Conservation (phyloP, 2,797 vertebrate genomes). For the Falco peregrinus region DNA sequence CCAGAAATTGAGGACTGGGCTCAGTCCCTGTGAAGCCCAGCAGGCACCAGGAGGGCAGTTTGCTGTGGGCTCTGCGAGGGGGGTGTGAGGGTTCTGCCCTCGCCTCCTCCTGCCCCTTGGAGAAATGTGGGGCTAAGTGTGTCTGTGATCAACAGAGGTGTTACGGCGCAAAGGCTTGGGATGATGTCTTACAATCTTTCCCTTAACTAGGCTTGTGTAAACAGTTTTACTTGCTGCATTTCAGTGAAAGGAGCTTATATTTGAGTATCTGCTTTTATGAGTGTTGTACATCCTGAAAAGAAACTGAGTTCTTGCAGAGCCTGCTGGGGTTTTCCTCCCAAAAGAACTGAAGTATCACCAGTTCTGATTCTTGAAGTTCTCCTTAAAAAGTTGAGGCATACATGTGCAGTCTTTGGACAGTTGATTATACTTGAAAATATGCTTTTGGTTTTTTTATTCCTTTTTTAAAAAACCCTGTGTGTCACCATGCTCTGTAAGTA, state of each 20-base stretch:
- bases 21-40: neutral
- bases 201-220: neutral
- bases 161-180: neutral
- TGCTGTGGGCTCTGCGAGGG: neutral
- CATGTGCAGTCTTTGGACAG: neutral
- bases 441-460: neutral
- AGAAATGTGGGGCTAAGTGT: accelerated
- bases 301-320: neutral
- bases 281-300: neutral
- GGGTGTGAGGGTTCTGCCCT: neutral
- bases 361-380: neutral
- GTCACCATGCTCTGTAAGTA: neutral
- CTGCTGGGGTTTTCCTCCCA: neutral
- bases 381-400: neutral
- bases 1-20: neutral
- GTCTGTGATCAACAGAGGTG: neutral
- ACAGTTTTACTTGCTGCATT: neutral
- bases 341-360: neutral
- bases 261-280: neutral
- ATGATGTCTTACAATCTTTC: neutral
- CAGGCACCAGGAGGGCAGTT: neutral
- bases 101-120: neutral
- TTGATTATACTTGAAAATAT: neutral
- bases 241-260: neutral
- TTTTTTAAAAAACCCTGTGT: neutral